Percentiles rank a stretch among this genome's conserved stretches.
Conservation (phyloP, 2,113 vertebrate genomes). For the Festucalex cinctus region DNA sequence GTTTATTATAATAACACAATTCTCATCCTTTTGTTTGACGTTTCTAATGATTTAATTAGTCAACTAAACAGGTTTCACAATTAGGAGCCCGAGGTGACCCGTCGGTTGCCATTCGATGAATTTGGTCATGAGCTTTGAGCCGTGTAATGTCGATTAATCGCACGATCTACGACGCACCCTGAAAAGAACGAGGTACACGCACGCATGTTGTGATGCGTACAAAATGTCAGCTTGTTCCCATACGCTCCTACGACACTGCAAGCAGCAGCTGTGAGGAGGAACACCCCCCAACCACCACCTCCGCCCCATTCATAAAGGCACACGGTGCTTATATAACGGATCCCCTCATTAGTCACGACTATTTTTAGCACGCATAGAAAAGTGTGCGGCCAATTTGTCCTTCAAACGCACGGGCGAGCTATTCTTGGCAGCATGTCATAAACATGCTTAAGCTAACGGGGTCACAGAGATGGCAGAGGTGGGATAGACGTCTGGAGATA, state of each 20-base stretch:
- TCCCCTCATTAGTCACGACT: slow-evolving; percentile 28
- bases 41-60: too few relatives aligned
- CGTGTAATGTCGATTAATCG: too few relatives aligned
- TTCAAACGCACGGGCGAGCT: slow-evolving; percentile 66
- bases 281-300: slow-evolving; percentile 11
- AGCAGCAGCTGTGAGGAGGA: slow-evolving; percentile 44
- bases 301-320: slow-evolving; percentile 72
- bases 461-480: slow-evolving; percentile 8
- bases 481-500: not conserved
- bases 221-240: slow-evolving; percentile 7
- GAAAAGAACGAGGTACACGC: too few relatives aligned
- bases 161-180: too few relatives aligned
- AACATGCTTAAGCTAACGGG: slow-evolving; percentile 5
- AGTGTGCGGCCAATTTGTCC: slow-evolving; percentile 54
- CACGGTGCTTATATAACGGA: slow-evolving; percentile 66
- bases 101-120: not conserved
- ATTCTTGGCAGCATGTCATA: slow-evolving; percentile 65
- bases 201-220: not conserved
- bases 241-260: slow-evolving; percentile 9
- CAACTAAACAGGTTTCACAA: too few relatives aligned
- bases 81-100: too few relatives aligned
- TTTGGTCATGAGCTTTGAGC: too few relatives aligned
- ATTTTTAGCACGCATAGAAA: slow-evolving; percentile 60
- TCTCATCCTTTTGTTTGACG: too few relatives aligned
- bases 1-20: too few relatives aligned